Evolutionary conservation across 1,140 invertebrate species (phyloP).

Genomic region (Maconellicoccus hirsutus): DNA sequence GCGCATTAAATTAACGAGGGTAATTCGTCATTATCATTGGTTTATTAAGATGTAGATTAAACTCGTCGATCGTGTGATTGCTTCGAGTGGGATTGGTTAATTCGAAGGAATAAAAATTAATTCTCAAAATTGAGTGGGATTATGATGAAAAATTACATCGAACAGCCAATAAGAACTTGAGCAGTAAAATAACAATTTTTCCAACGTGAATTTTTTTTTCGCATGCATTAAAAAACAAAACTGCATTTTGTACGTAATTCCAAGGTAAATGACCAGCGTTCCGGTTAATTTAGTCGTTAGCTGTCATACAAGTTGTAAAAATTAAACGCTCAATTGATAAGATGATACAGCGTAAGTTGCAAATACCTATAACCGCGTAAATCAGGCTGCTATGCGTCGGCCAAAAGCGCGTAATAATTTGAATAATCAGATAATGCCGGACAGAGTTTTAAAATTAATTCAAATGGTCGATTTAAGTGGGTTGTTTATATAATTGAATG

Average conservation of each 20-base stretch:
- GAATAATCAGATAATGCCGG: conserved; percentile 3
- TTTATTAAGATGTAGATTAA: background rate
- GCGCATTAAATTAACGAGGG: background rate
- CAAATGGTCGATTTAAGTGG: background rate
- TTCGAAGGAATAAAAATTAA: no score
- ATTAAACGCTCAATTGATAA: background rate
- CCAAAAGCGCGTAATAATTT: background rate
- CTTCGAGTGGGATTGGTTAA: no score
- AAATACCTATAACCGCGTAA: conserved; percentile 1
- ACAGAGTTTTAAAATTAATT: conserved; percentile 5
- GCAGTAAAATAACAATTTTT: no score
- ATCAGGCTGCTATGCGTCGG: background rate
- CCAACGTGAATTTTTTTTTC: no score
- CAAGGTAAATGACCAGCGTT: no score
- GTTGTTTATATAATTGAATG: conserved; percentile 5
- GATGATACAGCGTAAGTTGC: background rate
- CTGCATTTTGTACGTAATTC: no score
- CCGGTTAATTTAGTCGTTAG: background rate
- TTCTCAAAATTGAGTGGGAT: background rate
- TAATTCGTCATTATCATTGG: background rate
- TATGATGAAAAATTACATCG: background rate
- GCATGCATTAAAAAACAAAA: no score
- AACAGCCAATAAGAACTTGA: no score
- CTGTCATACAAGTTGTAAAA: conserved; percentile 9
- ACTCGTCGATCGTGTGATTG: background rate